Conservation (phyloP, 2,888 invertebrate species). For the Xylota sylvarum region DNA sequence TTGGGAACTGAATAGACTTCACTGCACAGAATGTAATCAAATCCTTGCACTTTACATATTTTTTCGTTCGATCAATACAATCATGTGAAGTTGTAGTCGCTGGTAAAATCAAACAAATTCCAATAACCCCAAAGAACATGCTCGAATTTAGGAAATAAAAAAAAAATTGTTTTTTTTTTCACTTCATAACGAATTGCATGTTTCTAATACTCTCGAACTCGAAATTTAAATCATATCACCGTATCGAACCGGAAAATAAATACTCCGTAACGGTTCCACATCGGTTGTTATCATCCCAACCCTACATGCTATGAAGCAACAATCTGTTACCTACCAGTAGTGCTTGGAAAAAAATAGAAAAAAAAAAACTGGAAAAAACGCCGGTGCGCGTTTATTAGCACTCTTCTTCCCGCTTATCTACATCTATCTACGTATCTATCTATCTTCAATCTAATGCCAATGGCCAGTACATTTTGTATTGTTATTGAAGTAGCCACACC, state of each 20-base stretch:
- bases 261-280: slow-evolving; percentile 77
- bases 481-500: slow-evolving; percentile 7
- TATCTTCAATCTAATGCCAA: slow-evolving; percentile 69
- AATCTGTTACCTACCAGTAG: slow-evolving; percentile 6
- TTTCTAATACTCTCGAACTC: slow-evolving; percentile 38
- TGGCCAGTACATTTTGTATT: slow-evolving; percentile 43
- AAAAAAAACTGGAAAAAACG: slow-evolving; percentile 24
- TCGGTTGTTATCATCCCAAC: slow-evolving; percentile 72
- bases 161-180: neutral
- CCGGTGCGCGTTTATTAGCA: slow-evolving; percentile 68
- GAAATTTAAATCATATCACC: slow-evolving; percentile 74
- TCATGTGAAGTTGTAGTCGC: too few species aligned
- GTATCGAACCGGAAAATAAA: slow-evolving; percentile 77
- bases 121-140: neutral
- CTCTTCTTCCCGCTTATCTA: slow-evolving; percentile 46
- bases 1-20: too few species aligned
- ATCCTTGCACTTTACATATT: too few species aligned
- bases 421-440: slow-evolving; percentile 32
- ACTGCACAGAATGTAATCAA: too few species aligned
- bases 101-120: neutral
- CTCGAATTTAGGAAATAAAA: neutral
- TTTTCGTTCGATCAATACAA: too few species aligned
- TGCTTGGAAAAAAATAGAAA: neutral
- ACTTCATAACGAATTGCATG: slow-evolving; percentile 51
- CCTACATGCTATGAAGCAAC: slow-evolving; percentile 66